These are phyloP conservation scores for Quadroppia sp. DNA, from an alignment of 2,888 invertebrate species.

Conservation along the genomic window DNA sequence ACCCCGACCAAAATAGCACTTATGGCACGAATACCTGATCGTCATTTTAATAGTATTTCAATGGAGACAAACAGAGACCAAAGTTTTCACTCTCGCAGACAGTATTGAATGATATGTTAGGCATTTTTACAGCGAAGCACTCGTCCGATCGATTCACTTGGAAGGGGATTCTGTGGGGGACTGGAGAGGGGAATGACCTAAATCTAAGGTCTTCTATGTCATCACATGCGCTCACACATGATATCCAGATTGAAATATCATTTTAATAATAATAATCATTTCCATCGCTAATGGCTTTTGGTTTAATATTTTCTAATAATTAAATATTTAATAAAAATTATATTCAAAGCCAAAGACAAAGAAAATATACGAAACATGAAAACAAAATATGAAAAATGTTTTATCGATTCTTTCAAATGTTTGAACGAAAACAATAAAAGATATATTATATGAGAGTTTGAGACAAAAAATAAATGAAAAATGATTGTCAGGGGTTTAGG, in stretches of 20 bases:
- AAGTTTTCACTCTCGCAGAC: constrained; percentile 5
- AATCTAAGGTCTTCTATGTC: neutral
- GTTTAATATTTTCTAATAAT: neutral
- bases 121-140: constrained; percentile 1
- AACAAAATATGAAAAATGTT: no score
- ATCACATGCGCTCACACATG: neutral
- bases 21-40: neutral
- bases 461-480: no score
- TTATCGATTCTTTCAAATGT: no score
- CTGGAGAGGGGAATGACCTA: constrained; percentile 3
- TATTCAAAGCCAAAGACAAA: no score
- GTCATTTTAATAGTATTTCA: constrained; percentile 1
- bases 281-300: neutral
- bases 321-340: neutral
- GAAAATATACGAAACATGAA: no score
- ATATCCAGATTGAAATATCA: neutral
- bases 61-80: neutral
- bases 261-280: neutral
- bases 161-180: no score
- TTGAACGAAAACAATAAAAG: no score
- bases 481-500: no score
- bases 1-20: neutral
- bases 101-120: constrained; percentile 3
- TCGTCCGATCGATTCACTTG: constrained; percentile 20
- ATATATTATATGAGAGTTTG: no score